Evolutionary conservation across 2,888 invertebrate species (phyloP).

Genomic region (Bellardia pandia): DNA sequence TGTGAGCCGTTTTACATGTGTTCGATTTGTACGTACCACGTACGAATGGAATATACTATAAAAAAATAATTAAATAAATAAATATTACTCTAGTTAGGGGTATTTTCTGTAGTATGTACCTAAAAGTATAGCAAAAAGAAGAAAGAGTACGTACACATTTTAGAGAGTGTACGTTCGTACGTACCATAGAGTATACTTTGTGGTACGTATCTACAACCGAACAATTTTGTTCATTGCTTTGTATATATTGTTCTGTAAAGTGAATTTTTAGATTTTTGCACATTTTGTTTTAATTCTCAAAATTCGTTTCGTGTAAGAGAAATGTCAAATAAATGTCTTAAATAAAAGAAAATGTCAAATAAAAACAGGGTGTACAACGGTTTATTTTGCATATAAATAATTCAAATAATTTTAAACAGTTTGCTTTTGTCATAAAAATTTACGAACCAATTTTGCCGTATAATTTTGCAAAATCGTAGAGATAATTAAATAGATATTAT

Average conservation of each 20-base stretch:
- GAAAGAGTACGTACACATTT: no score
- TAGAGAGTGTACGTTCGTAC: no score
- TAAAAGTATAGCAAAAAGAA: no score
- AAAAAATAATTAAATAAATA: not conserved
- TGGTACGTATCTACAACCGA: no score
- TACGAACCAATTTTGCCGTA: no score
- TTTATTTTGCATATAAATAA: not conserved
- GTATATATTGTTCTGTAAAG: slow-evolving; percentile 24
- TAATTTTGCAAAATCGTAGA: no score
- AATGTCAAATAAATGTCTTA: slow-evolving; percentile 61
- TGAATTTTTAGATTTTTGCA: slow-evolving; percentile 42
- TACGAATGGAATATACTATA: not conserved
- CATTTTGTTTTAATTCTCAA: slow-evolving; percentile 55
- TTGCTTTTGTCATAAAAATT: not conserved
- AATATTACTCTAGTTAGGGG: slow-evolving; percentile 44
- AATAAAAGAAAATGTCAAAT: slow-evolving; percentile 60
- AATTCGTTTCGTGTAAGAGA: slow-evolving; percentile 31
- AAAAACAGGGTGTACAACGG: slow-evolving; percentile 51
- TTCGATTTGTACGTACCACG: slow-evolving; percentile 16
- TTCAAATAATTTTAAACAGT: not conserved
- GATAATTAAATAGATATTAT: no score
- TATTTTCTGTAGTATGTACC: not conserved
- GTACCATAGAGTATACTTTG: no score
- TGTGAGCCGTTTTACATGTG: slow-evolving; percentile 54
- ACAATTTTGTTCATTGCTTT: not conserved